These are phyloP conservation scores for Meda fulgida DNA, from an alignment of 2,797 vertebrate genomes.

Conservation along the genomic window DNA sequence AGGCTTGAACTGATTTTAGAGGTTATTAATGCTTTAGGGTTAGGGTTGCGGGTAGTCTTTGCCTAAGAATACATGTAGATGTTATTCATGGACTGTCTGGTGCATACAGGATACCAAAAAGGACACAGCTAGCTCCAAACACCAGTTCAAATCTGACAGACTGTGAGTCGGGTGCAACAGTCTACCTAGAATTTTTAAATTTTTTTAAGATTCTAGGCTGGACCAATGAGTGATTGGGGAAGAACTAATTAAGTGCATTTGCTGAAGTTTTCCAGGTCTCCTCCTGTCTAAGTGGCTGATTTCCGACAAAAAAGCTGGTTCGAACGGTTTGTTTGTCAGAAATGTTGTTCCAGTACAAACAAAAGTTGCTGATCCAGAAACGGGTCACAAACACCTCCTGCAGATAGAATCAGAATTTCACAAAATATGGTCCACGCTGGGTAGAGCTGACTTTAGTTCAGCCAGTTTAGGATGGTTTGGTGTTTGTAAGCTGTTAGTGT, in stretches of 20 bases:
- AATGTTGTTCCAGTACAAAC: background rate
- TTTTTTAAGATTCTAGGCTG: background rate
- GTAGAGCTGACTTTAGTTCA: background rate
- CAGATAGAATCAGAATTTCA: constrained; percentile 3
- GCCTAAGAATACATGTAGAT: background rate
- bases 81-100: background rate
- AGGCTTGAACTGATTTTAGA: constrained; percentile 4
- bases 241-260: background rate
- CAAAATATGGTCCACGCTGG: background rate
- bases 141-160: background rate
- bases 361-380: background rate
- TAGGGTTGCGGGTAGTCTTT: background rate
- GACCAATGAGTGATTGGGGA: background rate
- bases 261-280: background rate
- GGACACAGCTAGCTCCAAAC: background rate
- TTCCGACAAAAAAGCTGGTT: background rate
- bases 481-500: background rate
- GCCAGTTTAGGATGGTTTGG: background rate
- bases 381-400: background rate
- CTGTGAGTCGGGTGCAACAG: background rate
- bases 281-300: background rate
- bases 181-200: background rate
- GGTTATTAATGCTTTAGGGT: background rate
- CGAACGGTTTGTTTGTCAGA: background rate
- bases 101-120: background rate